phyloP scores from a whole-genome alignment of 2,888 invertebrate species.

The Sphaerophoria taeniata region DNA sequence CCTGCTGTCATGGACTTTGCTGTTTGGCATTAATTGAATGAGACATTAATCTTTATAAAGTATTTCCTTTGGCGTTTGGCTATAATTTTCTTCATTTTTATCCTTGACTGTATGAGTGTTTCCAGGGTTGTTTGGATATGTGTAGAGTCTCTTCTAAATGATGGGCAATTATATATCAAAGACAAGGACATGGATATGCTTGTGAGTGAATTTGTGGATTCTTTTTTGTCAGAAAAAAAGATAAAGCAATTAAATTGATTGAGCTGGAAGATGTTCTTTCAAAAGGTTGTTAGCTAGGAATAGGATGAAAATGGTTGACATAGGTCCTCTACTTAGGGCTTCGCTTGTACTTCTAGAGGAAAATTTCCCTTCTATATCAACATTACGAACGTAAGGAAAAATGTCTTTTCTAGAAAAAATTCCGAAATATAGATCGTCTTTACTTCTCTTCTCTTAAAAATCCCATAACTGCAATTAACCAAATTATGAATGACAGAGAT shows the following conservation, averaged over 20 bases:
- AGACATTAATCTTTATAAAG: conserved; percentile 70
- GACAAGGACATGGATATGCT: background rate
- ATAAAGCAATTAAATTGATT: conserved; percentile 29
- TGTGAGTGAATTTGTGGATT: background rate
- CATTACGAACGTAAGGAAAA: no score
- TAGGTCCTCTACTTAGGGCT: background rate
- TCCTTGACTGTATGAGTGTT: background rate
- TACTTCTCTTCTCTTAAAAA: background rate
- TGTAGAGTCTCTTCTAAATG: conserved; percentile 10
- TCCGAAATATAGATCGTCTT: background rate
- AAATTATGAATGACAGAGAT: conserved; percentile 20
- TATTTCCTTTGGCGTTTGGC: conserved; percentile 32
- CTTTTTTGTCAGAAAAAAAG: background rate
- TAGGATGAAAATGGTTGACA: background rate
- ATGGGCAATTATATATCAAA: conserved; percentile 21
- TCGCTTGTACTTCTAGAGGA: no score
- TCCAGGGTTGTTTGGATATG: background rate
- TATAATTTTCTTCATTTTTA: conserved; percentile 20
- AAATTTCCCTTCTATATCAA: no score
- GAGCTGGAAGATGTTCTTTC: conserved; percentile 1
- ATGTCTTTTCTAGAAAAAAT: no score
- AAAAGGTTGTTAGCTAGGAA: conserved; percentile 20
- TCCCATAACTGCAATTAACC: conserved; percentile 1
- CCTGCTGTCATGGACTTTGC: conserved; percentile 32
- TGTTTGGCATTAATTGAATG: conserved; percentile 72